These are phyloP conservation scores for Ennomos erosarius DNA, from an alignment of 2,888 invertebrate genomes.

Conservation along the genomic window DNA sequence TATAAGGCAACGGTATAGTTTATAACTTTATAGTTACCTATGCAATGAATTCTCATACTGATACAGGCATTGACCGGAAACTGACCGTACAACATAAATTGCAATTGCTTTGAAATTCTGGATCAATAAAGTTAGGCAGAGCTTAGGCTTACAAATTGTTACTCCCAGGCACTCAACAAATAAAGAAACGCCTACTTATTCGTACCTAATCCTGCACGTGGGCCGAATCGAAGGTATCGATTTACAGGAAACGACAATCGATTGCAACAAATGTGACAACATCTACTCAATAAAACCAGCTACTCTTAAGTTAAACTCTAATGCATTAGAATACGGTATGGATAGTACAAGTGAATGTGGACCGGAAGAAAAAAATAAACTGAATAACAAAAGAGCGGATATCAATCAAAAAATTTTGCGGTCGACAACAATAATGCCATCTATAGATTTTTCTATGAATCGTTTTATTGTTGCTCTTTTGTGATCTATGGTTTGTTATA, in stretches of 20 bases:
- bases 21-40: too few relatives aligned
- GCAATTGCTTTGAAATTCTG: constrained; percentile 15
- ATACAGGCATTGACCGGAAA: constrained; percentile 1
- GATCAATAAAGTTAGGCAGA: constrained; percentile 11
- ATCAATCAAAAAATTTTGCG: constrained; percentile 48
- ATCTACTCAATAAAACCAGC: constrained; percentile 27
- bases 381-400: constrained; percentile 55
- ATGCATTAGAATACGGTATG: not conserved
- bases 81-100: constrained; percentile 3
- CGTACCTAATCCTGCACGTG: constrained; percentile 26
- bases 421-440: constrained; percentile 30
- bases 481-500: constrained; percentile 21
- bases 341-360: constrained; percentile 23
- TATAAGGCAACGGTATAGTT: too few relatives aligned
- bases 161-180: constrained; percentile 17
- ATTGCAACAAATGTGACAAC: constrained; percentile 72
- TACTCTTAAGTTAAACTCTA: constrained; percentile 44
- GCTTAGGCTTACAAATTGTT: constrained; percentile 24
- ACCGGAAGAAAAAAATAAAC: constrained; percentile 53
- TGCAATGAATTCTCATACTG: too few relatives aligned
- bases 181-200: constrained; percentile 22
- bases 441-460: constrained; percentile 33
- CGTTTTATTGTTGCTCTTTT: constrained; percentile 35
- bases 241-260: constrained; percentile 76
- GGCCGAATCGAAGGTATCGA: constrained; percentile 54